Conservation (phyloP, 2,888 invertebrate species). For the Corythucha ciliata region DNA sequence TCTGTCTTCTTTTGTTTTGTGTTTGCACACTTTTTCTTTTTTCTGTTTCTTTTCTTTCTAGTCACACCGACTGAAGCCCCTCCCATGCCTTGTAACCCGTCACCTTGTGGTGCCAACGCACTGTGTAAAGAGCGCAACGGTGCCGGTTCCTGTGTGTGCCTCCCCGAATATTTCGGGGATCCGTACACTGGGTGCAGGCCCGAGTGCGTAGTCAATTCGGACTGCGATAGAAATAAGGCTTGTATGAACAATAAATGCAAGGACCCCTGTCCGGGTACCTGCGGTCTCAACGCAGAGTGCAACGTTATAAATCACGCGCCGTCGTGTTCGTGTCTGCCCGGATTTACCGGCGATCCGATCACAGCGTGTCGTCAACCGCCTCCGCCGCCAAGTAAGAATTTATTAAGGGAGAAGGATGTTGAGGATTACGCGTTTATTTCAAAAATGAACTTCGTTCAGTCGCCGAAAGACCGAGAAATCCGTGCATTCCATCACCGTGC, state of each 20-base stretch:
- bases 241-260: slow-evolving; percentile 76
- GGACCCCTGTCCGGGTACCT: slow-evolving; percentile 73
- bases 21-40: slow-evolving; percentile 2
- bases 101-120: slow-evolving; percentile 80
- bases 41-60: slow-evolving; percentile 38
- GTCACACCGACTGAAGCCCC: slow-evolving; percentile 48
- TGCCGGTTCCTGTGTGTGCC: slow-evolving; percentile 71
- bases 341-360: slow-evolving; percentile 70
- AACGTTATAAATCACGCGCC: slow-evolving; percentile 74
- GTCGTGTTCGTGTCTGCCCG: slow-evolving; percentile 61
- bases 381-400: slow-evolving; percentile 42
- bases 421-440: background rate
- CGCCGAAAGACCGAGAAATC: slow-evolving; percentile 48
- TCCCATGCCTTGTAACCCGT: slow-evolving; percentile 64
- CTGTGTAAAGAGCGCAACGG: slow-evolving; percentile 71
- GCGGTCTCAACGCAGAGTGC: slow-evolving; percentile 75
- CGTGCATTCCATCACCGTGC: slow-evolving; percentile 65
- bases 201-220: slow-evolving; percentile 79
- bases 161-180: slow-evolving; percentile 74
- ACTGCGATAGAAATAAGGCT: slow-evolving; percentile 65
- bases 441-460: slow-evolving; percentile 1
- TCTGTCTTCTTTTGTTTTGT: slow-evolving; percentile 8
- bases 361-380: slow-evolving; percentile 59
- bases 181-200: slow-evolving; percentile 78
- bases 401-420: background rate